phyloP scores from a whole-genome alignment of 1,140 invertebrate species.

The Aphelenchoides fujianensis region DNA sequence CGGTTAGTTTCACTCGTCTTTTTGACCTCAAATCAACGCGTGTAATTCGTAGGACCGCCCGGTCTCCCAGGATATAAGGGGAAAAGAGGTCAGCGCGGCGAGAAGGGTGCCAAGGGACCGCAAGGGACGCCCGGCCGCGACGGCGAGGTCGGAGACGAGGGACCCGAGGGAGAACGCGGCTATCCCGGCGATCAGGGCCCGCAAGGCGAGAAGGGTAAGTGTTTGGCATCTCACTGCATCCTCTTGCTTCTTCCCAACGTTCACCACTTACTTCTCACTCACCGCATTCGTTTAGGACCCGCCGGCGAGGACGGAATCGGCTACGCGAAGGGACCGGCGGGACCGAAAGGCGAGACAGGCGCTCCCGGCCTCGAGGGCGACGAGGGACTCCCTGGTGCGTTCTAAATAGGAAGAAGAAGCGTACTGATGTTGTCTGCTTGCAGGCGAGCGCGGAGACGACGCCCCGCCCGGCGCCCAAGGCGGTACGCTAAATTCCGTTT shows the following conservation, averaged over 20 bases:
- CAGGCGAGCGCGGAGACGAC: slow-evolving; percentile 27
- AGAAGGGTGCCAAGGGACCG: slow-evolving; percentile 18
- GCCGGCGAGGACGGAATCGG: slow-evolving; percentile 30
- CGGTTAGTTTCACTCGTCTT: neutral
- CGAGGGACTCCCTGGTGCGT: slow-evolving; percentile 22
- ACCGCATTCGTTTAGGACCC: neutral
- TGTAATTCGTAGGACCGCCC: slow-evolving; percentile 3
- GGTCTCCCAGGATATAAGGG: slow-evolving; percentile 29
- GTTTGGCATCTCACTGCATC: too few relatives aligned
- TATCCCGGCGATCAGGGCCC: slow-evolving; percentile 12
- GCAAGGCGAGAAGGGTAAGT: slow-evolving; percentile 9
- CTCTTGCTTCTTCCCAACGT: too few relatives aligned
- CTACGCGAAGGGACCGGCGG: slow-evolving; percentile 20
- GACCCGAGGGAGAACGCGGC: slow-evolving; percentile 20
- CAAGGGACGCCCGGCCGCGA: slow-evolving; percentile 20
- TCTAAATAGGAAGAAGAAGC: too few relatives aligned
- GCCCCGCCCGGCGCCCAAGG: slow-evolving; percentile 19
- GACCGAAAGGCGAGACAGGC: slow-evolving; percentile 24
- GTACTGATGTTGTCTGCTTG: too few relatives aligned
- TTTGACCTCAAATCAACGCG: too few relatives aligned
- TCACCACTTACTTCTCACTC: too few relatives aligned
- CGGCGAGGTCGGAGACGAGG: slow-evolving; percentile 21
- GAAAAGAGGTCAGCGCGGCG: slow-evolving; percentile 20
- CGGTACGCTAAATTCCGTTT: neutral
- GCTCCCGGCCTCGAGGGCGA: slow-evolving; percentile 17